Base-by-base conservation (phyloP, 1,140 invertebrate species). In the Cyrtorhinus lividipennis region DNA sequence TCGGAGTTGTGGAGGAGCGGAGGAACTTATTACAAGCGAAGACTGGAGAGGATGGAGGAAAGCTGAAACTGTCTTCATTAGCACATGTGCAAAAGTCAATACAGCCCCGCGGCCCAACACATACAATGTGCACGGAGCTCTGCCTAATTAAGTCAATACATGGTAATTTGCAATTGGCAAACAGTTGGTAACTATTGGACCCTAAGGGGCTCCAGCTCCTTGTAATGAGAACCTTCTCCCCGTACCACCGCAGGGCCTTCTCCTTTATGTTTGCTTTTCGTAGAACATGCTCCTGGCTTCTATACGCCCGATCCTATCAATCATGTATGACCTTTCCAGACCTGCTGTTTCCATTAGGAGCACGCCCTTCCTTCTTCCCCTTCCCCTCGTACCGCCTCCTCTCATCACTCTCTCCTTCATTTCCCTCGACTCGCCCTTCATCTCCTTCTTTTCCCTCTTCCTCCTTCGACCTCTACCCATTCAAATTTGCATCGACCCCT, bases 41-140 rank as follows among this genome's bases (percentile, higher is more conserved):
- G n/a, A n/a, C n/a, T n/a, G 26, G 26, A 1, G 24, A 25, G 58
- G 58, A 60, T 20, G 26, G 26, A 60, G 24, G 58, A 20, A 27
- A 18, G 20, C 24, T 20, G 26, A 27, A 60, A 26, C 20, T 24
- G 58, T 23, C 12, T 56, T 62, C 61, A 62, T 62, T 62, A 62
- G 61, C 61, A 62, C 61, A 62, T 62, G 61, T 62, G 61, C 61
- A 62, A 62, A n/a, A 62, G 61, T 62, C 61, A 62, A 62, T 62
- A 62, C 44, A 45, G 46, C 23, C 61, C 20, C 59, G 3, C 25
- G 26, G 20, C 38, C 61, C 38, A 62, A 62, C 38, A 62, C 61
- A 62, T 26, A 62, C 61, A 62, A 46, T 22, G 38, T 46, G 24
- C 38, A 44, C n/a, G 23, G 23, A 53, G 61, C 56, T 57, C 56